A percentile compares a stretch with the other conserved stretches of the same genome.
These are phyloP conservation scores for Tachypleus tridentatus DNA, from an alignment of 1,140 invertebrate species.

Conservation along the genomic window DNA sequence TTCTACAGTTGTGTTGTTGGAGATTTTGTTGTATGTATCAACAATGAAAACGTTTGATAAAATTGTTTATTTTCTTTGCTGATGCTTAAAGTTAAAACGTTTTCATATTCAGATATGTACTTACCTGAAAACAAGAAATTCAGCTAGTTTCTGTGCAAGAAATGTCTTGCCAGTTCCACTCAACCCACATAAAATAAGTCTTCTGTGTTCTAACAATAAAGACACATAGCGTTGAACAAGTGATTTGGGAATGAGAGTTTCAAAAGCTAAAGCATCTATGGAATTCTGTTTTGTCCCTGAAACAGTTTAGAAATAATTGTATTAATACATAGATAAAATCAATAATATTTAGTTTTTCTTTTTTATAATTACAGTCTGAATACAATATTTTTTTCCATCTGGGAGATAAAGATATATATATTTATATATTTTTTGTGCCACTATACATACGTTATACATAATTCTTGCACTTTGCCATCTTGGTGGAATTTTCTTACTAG, in stretches of 20 bases:
- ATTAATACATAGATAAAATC: not conserved
- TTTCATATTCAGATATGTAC: not conserved
- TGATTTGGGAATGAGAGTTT: constrained; percentile 89
- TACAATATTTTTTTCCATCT: no score
- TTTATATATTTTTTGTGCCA: no score
- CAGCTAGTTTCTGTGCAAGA: constrained; percentile 79
- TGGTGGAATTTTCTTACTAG: no score
- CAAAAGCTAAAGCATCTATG: constrained; percentile 85
- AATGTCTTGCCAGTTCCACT: constrained; percentile 96
- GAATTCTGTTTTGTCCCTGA: constrained; percentile 27
- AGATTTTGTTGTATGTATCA: no score
- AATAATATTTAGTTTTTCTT: not conserved
- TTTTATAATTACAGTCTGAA: no score
- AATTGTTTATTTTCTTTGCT: no score
- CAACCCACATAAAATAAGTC: constrained; percentile 89
- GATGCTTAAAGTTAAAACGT: no score
- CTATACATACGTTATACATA: no score
- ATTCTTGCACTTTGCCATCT: no score
- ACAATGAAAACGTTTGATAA: no score
- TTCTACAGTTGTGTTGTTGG: no score
- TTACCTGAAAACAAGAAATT: constrained; percentile 53
- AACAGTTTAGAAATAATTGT: not conserved
- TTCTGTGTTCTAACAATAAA: constrained; percentile 73
- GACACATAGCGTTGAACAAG: constrained; percentile 86
- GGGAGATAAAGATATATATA: no score